A percentile compares a stretch with the other conserved stretches of the same genome.
These are phyloP conservation scores for Phaonia tiefii DNA, from an alignment of 2,888 invertebrate species.

Conservation along the genomic window DNA sequence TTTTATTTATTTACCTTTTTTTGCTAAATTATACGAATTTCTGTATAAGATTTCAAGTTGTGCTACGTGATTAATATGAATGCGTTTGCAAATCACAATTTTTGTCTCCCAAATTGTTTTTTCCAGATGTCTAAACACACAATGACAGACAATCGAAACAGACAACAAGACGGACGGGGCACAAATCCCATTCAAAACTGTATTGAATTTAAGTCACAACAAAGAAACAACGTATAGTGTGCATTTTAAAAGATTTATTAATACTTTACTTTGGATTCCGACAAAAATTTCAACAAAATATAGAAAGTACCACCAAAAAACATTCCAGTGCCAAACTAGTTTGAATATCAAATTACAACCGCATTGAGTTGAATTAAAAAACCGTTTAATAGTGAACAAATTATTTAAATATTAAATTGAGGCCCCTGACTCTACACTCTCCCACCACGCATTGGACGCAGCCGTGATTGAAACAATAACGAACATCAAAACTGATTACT, in stretches of 20 bases:
- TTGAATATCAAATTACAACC: neutral
- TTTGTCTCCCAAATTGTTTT: neutral
- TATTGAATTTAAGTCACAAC: conserved; percentile 13
- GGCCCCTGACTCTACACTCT: conserved; percentile 4
- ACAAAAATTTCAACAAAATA: conserved; percentile 14
- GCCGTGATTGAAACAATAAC: neutral
- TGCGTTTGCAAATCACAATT: conserved; percentile 50
- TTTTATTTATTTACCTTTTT: neutral
- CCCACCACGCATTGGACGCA: neutral
- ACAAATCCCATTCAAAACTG: neutral
- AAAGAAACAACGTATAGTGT: conserved; percentile 1
- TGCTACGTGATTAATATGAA: conserved; percentile 57
- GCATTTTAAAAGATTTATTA: conserved; percentile 50
- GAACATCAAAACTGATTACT: too few relatives aligned
- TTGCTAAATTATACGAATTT: too few relatives aligned
- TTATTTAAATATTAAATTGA: conserved; percentile 31
- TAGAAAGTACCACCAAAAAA: conserved; percentile 8
- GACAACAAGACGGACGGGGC: neutral
- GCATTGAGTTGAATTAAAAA: neutral
- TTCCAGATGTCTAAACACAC: conserved; percentile 29
- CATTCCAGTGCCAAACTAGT: conserved; percentile 24
- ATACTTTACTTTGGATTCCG: neutral
- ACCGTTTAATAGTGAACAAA: neutral
- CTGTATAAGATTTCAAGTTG: conserved; percentile 3
- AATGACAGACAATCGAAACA: conserved; percentile 36